Evolutionary conservation across 2,888 invertebrate species (phyloP).

Genomic region (Agriopis leucophaearia): DNA sequence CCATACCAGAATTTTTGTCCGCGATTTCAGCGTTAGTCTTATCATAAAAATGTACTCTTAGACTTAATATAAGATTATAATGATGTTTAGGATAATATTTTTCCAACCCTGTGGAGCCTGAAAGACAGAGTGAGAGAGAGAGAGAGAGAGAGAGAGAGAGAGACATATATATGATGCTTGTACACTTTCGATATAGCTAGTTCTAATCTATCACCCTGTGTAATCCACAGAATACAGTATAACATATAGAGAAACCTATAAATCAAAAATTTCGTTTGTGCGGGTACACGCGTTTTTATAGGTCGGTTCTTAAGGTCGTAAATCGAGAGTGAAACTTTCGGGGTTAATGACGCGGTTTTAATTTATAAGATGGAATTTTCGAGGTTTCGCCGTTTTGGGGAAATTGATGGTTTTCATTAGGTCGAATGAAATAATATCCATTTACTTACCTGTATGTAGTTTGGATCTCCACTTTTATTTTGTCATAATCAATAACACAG

Average conservation of each 20-base stretch:
- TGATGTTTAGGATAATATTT: too few species aligned
- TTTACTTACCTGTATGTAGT: background rate
- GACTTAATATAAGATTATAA: too few species aligned
- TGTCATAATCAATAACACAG: background rate
- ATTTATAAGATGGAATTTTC: constrained; percentile 55
- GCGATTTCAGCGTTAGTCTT: too few species aligned
- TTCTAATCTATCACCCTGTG: constrained; percentile 23
- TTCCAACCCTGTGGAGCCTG: too few species aligned
- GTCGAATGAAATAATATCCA: constrained; percentile 2
- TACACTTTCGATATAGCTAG: background rate
- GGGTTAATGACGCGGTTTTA: constrained; percentile 61
- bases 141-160: background rate
- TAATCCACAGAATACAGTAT: constrained; percentile 13
- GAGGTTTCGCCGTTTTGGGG: constrained; percentile 31
- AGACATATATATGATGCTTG: background rate
- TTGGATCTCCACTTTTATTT: background rate
- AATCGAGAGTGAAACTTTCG: constrained; percentile 67
- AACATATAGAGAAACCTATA: constrained; percentile 54
- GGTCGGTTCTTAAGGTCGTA: constrained; percentile 64
- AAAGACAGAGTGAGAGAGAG: background rate
- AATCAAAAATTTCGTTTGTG: constrained; percentile 81
- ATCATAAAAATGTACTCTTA: too few species aligned
- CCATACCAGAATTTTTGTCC: too few species aligned
- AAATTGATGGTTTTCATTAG: constrained; percentile 31
- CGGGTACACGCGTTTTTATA: constrained; percentile 68